A percentile compares a stretch with the other conserved stretches of the same genome.
These are phyloP conservation scores for Dinothrombium tinctorium DNA, from an alignment of 1,140 invertebrate species.

Conservation along the genomic window DNA sequence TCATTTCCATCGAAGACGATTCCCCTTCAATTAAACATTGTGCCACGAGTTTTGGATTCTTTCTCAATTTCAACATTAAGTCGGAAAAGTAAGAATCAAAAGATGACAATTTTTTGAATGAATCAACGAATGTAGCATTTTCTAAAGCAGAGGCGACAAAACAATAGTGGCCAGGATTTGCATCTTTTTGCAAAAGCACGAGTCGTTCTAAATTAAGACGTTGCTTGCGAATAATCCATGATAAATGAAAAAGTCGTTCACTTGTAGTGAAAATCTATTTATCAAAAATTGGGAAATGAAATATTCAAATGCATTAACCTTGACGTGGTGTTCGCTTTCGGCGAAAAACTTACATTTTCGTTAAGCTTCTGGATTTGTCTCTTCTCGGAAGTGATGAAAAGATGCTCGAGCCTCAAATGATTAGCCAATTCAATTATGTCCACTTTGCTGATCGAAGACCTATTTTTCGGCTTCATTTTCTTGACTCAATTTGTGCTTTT, in stretches of 20 bases:
- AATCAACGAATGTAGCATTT: constrained; percentile 57
- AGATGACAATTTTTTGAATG: constrained; percentile 57
- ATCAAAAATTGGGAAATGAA: too few species aligned
- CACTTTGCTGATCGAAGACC: too few species aligned
- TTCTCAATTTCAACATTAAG: constrained; percentile 46
- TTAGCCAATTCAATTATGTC: constrained; percentile 41
- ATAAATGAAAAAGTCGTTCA: constrained; percentile 41
- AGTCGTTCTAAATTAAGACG: constrained; percentile 55
- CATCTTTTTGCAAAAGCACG: constrained; percentile 43
- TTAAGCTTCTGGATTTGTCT: constrained; percentile 42
- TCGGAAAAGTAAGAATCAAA: constrained; percentile 53
- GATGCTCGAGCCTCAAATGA: constrained; percentile 40
- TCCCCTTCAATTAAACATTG: constrained; percentile 54
- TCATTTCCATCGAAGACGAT: constrained; percentile 2
- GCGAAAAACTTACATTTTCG: constrained; percentile 30
- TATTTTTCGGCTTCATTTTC: too few species aligned
- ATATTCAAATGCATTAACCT: too few species aligned
- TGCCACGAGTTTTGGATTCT: constrained; percentile 52
- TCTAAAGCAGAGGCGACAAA: constrained; percentile 48
- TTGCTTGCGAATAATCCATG: constrained; percentile 72
- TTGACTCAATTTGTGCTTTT: too few species aligned
- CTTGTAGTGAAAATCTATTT: constrained; percentile 30
- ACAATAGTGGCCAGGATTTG: constrained; percentile 44
- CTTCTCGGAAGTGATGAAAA: constrained; percentile 44
- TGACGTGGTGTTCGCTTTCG: too few species aligned